Percentiles rank a stretch among this genome's conserved stretches.
These are phyloP conservation scores for Brevimyrus niger DNA, from an alignment of 2,113 vertebrate species.

Conservation along the genomic window DNA sequence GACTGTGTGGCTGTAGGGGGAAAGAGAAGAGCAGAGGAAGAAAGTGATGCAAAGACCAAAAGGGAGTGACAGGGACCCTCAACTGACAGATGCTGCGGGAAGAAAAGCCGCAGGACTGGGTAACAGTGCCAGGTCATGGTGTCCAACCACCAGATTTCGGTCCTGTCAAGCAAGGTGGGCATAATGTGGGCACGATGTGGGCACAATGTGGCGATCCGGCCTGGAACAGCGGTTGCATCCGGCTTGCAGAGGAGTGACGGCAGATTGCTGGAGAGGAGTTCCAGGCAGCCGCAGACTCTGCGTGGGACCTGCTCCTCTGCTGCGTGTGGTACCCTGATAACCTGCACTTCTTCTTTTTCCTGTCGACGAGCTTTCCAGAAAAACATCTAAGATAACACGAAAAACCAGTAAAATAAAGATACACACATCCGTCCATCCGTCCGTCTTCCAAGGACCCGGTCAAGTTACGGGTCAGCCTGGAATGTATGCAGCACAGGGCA, in stretches of 20 bases:
- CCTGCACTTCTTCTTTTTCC: not conserved
- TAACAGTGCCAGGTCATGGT: not conserved
- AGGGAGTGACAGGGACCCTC: not conserved
- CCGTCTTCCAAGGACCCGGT: not conserved
- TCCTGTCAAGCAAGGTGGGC: not conserved
- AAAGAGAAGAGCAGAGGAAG: not conserved
- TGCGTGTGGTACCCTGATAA: not conserved
- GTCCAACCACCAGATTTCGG: not conserved
- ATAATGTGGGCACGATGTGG: not conserved
- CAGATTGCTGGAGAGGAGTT: not conserved
- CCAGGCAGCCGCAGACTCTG: not conserved
- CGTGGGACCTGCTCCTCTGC: not conserved
- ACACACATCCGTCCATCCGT: not conserved
- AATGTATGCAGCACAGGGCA: not conserved
- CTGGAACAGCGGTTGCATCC: constrained; percentile 6
- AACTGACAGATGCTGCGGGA: not conserved
- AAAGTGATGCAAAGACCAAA: not conserved
- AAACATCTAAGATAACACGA: not conserved
- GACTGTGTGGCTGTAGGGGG: not conserved
- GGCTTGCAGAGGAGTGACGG: not conserved
- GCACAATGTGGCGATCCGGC: not conserved
- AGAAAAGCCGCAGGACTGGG: not conserved
- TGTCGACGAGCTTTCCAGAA: not conserved
- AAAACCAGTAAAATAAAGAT: not conserved
- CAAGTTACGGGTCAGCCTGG: not conserved